Conservation (phyloP, 92 coral and sea anemone species). For the Phenganax stokvisi region DNA sequence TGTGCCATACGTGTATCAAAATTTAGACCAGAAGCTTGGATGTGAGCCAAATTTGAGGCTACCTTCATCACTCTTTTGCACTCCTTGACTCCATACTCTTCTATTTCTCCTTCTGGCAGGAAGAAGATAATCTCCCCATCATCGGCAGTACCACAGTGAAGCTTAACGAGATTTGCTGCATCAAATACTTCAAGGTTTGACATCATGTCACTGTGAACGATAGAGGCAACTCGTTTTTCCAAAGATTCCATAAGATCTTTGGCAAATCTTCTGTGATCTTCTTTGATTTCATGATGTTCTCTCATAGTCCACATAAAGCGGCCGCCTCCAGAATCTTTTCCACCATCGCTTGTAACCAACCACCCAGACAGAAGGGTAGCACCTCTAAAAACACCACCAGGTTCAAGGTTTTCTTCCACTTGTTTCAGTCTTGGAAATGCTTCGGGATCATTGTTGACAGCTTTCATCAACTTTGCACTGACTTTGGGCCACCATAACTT, state of each 20-base stretch:
- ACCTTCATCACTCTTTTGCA: conserved; percentile 35
- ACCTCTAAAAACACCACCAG: conserved; percentile 34
- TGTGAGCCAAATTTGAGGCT: conserved; percentile 43
- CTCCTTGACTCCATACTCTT: conserved; percentile 37
- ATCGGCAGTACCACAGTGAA: conserved; percentile 37
- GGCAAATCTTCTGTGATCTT: conserved; percentile 39
- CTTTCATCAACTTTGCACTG: conserved; percentile 25
- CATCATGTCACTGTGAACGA: conserved; percentile 21
- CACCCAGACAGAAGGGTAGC: conserved; percentile 35
- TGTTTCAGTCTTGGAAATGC: conserved; percentile 37
- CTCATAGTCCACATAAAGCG: conserved; percentile 42
- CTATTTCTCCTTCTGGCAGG: conserved; percentile 32
- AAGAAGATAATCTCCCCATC: conserved; percentile 32
- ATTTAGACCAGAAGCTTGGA: conserved; percentile 39
- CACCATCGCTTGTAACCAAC: conserved; percentile 38
- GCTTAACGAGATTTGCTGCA: conserved; percentile 32
- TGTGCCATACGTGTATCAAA: conserved; percentile 37
- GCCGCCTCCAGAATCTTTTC: conserved; percentile 20
- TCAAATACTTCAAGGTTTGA: conserved; percentile 28
- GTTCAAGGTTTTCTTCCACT: conserved; percentile 17
- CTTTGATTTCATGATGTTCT: conserved; percentile 33
- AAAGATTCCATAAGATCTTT: conserved; percentile 20
- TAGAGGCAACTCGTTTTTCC: conserved; percentile 21
- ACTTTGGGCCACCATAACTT: conserved; percentile 43
- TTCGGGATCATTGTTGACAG: conserved; percentile 27